Evolutionary conservation across 2,888 invertebrate genomes (phyloP), one percentile per base, ranked within the genome.

Genomic region (Shargacucullia verbasci): DNA sequence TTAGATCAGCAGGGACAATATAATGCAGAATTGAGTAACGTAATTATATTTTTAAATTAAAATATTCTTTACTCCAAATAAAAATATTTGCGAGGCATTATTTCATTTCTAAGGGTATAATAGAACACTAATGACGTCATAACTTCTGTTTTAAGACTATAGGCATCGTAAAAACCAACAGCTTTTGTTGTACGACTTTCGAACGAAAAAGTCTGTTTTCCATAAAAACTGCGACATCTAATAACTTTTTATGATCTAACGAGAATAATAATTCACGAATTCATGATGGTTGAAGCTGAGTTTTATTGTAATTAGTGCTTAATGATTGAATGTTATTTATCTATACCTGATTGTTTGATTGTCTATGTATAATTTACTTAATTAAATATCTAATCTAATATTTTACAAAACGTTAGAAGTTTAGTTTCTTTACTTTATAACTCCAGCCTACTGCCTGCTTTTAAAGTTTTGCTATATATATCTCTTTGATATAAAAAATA

Each of bases 181-280:
- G 72, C 72, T 66, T 65, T 63, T 74, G 60, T 71, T 69, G 59
- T 57, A 62, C 45, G 63, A 69, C 35, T 69, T 75, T 66, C 35
- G 48, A 61, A 65, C 59, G 49, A 74, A 73, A 73, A 73, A 59
- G 39, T 55, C 53, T 56, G 57, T 54, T 62, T 44, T 48, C 52
- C 56, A 61, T 73, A 59, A 76, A 69, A 75, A 63, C 5, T 48
- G 66, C 38, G 76, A 76, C 71, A 71, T 69, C 69, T 74, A 70
- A 66, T 80, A 79, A 66, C 69, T 67, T 79, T 80, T 80, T 78
- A 78, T 63, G 76, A 68, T 68, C 63, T 56, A 64, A 71, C 52
- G 69, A 72, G 65, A 60, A 49, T 64, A 66, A 74, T 68, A 68
- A 64, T 73, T 73, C 48, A 62, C 44, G 43, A 63, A 70, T 69